Conservation (phyloP, 2,888 invertebrate genomes). For the Cremastinae sp. region DNA sequence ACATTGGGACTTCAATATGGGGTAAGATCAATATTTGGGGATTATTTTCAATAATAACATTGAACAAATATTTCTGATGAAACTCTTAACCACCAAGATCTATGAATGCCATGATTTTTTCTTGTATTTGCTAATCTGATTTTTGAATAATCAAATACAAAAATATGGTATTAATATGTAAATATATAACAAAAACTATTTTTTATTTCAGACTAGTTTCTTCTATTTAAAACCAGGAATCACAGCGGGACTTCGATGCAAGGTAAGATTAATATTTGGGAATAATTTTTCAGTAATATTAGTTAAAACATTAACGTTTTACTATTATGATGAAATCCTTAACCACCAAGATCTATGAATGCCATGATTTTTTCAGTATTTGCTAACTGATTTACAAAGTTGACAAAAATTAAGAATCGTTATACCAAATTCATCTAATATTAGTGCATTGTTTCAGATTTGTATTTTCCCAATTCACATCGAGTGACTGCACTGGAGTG, state of each 20-base stretch:
- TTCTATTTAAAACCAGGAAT: neutral
- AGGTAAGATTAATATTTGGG: neutral
- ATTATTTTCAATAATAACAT: neutral
- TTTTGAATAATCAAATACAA: neutral
- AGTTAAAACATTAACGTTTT: too few species aligned
- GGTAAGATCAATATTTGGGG: neutral
- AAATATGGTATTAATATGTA: too few species aligned
- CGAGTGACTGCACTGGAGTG: neutral
- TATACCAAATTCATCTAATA: too few species aligned
- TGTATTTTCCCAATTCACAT: too few species aligned
- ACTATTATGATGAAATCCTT: constrained; percentile 50
- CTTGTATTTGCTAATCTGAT: constrained; percentile 67
- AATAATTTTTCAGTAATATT: neutral
- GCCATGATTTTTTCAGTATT: constrained; percentile 67
- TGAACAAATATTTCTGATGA: constrained; percentile 60
- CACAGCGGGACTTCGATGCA: neutral
- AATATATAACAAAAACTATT: too few species aligned
- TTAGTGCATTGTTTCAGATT: too few species aligned
- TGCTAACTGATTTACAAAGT: constrained; percentile 64
- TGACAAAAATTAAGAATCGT: neutral
- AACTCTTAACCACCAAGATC: constrained; percentile 66
- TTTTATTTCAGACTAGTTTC: too few species aligned
- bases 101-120: constrained; percentile 67
- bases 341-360: constrained; percentile 69
- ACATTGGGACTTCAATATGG: neutral